Evolutionary conservation across 2,797 vertebrate genomes (phyloP).

Genomic region (Xenops minutus): DNA sequence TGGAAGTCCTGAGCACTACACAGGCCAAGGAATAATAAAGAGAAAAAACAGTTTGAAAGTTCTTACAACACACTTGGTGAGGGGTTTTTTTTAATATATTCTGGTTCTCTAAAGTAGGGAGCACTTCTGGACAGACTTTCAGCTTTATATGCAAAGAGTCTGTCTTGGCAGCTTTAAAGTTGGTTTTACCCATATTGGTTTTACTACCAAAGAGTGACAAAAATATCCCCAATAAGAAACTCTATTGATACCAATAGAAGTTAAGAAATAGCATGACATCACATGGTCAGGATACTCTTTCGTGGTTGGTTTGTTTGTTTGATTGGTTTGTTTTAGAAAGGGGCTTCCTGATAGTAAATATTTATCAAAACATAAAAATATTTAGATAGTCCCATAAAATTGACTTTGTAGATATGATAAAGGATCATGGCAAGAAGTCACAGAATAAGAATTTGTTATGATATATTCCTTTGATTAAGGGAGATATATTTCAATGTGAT

Average conservation of each 20-base stretch:
- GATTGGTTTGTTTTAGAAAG: neutral
- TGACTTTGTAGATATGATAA: neutral
- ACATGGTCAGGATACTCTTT: neutral
- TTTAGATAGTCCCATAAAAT: neutral
- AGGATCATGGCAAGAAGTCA: neutral
- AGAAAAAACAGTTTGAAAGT: neutral
- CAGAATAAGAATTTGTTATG: neutral
- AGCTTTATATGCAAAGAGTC: neutral
- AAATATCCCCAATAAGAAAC: neutral
- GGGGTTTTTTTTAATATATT: neutral
- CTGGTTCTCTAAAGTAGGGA: neutral
- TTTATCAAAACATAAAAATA: neutral
- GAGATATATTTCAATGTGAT: neutral
- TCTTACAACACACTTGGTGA: neutral
- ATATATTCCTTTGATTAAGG: neutral
- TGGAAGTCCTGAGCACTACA: neutral
- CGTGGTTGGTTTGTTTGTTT: no score
- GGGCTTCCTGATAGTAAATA: neutral
- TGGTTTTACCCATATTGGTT: neutral
- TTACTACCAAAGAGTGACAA: neutral
- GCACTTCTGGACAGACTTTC: neutral
- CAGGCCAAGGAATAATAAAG: neutral
- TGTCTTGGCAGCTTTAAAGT: neutral
- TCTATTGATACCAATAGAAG: neutral
- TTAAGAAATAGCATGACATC: neutral